Evolutionary conservation across 2,113 vertebrate species (phyloP), one percentile per base, ranked within the genome.

Genomic region (Peromyscus polionotus): DNA sequence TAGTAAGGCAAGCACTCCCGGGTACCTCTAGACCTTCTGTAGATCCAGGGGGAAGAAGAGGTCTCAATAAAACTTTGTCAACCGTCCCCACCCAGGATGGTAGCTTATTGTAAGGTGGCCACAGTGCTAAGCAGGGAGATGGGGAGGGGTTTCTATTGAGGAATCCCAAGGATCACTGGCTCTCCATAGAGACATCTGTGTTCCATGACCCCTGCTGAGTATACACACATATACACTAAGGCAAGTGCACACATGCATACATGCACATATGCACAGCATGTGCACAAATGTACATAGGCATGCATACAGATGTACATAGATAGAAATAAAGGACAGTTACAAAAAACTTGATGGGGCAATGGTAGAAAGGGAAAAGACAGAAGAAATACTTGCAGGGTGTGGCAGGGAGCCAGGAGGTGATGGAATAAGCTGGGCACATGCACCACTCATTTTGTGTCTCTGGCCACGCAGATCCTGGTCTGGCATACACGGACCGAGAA

Each of bases 401-500:
- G 39, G 79, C 81, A 39, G 77, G 79, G 31, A 48, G 24, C 17
- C 12, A 63, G 48, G 57, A 10, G 22, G 57, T 8, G 80, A 26
- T 8, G 0, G 20, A 16, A 67, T 3, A 20, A 65, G 12, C 39
- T 54, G 3, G n/a, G 20, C 33, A 36, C 22, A 42, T 4, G 28
- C 36, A 9, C 19, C 73, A 91, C 2, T 42, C 81, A 79, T 94
- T 97, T 95, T 57, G 54, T 97, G 96, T 80, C 97, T 98, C 89
- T 86, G 95, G 90, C 48, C 91, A 85, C 94, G 76, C 98, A 99
- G 99, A 99, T 99, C 98, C 99, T 99, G 63, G 99, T 99, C 96
- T 99, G 99, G 99, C 99, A 99, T 97, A 99, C 99, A 0, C 99
- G 99, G 98, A 99, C 99, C 1, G 99, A 99, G 98, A 99, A 99